These are phyloP conservation scores for Callionymus lyra DNA, from an alignment of 2,113 vertebrate species.

Conservation along the genomic window DNA sequence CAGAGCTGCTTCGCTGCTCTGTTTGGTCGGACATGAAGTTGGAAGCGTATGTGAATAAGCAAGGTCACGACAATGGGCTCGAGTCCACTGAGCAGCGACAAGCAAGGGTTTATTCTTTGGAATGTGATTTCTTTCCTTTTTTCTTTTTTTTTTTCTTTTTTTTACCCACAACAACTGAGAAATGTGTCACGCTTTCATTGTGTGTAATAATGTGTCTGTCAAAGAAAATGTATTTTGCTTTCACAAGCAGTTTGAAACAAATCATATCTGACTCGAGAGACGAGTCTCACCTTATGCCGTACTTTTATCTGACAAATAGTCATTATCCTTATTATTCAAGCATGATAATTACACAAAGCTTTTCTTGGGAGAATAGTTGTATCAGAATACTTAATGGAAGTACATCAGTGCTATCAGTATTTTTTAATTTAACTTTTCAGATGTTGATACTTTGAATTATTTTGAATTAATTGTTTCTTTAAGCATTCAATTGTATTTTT, in stretches of 20 bases:
- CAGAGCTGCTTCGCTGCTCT: conserved; percentile 35
- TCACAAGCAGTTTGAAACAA: neutral
- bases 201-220: conserved; percentile 7
- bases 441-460: too few species aligned
- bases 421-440: too few species aligned
- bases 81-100: conserved; percentile 23
- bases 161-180: conserved; percentile 3
- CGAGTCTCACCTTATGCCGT: neutral
- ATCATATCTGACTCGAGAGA: conserved; percentile 2
- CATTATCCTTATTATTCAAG: neutral
- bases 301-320: neutral
- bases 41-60: conserved; percentile 46
- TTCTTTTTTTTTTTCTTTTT: too few species aligned
- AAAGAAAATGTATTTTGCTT: neutral
- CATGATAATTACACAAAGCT: too few species aligned
- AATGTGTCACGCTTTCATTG: conserved; percentile 23
- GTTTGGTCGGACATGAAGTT: conserved; percentile 47
- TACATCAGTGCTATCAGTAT: too few species aligned
- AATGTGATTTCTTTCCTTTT: too few species aligned
- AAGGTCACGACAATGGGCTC: conserved; percentile 44
- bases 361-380: too few species aligned
- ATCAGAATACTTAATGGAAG: too few species aligned
- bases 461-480: too few species aligned
- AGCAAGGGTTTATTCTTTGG: neutral
- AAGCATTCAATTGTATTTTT: too few species aligned